These are phyloP conservation scores for Limnodromus scolopaceus DNA, from an alignment of 2,797 vertebrate species.

Conservation along the genomic window DNA sequence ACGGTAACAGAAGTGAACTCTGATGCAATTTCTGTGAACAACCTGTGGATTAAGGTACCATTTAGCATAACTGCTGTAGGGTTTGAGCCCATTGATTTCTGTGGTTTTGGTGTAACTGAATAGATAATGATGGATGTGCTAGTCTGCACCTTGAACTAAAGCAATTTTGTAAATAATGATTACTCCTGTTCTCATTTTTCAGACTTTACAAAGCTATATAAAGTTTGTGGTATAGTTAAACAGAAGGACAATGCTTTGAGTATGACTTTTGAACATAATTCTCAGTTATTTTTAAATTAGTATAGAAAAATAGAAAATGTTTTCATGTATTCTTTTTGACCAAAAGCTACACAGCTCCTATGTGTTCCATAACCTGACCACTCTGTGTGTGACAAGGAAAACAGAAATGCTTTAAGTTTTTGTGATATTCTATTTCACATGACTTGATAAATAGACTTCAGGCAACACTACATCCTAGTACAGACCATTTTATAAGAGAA, in stretches of 20 bases:
- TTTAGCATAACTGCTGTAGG: neutral
- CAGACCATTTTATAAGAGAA: constrained; percentile 24
- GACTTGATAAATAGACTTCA: constrained; percentile 17
- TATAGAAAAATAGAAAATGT: neutral
- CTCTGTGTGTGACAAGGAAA: neutral
- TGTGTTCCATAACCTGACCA: neutral
- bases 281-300: neutral
- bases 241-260: neutral
- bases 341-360: neutral
- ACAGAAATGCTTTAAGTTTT: neutral
- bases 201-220: neutral
- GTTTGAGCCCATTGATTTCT: neutral
- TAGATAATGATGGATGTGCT: neutral
- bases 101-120: neutral
- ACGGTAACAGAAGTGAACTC: neutral
- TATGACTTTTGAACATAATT: neutral
- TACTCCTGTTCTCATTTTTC: neutral
- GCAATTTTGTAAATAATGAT: neutral
- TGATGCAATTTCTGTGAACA: neutral
- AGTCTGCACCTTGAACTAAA: neutral
- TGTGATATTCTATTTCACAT: neutral
- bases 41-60: neutral
- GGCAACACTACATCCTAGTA: neutral
- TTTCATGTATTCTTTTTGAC: neutral
- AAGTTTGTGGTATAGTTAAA: neutral